phyloP scores from a whole-genome alignment of 2,888 invertebrate genomes.

The Meteorus colon region DNA sequence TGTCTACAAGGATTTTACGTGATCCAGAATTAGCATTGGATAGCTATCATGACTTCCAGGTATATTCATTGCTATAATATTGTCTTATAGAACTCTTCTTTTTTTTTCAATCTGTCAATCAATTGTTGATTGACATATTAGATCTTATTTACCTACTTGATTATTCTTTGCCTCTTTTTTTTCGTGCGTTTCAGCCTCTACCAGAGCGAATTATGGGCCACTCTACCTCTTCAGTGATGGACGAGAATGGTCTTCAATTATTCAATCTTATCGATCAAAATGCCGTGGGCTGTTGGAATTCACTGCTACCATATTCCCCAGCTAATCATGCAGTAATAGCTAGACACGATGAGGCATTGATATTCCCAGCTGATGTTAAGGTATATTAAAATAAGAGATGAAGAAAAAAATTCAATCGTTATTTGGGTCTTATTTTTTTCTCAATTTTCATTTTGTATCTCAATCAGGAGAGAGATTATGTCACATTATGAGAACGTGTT shows the following conservation, averaged over 20 bases:
- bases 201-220: conserved; percentile 81
- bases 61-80: conserved; percentile 60
- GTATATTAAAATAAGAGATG: conserved; percentile 69
- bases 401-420: neutral
- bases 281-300: conserved; percentile 89
- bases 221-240: conserved; percentile 84
- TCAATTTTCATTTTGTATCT: neutral
- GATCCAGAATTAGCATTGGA: conserved; percentile 80
- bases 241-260: conserved; percentile 83
- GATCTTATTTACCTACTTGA: neutral
- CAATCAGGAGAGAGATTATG: neutral
- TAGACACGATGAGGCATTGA: conserved; percentile 83
- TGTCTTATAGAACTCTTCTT: neutral
- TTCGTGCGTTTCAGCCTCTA: conserved; percentile 65
- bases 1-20: conserved; percentile 83
- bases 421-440: neutral
- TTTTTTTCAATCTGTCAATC: neutral
- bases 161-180: neutral
- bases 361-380: conserved; percentile 88
- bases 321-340: conserved; percentile 83
- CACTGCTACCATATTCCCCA: conserved; percentile 78
- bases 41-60: conserved; percentile 83
- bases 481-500: no score
- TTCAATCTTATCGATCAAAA: conserved; percentile 88
- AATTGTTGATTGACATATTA: neutral